Conservation (phyloP, 2,797 vertebrate genomes). For the Sarcophilus harrisii region DNA sequence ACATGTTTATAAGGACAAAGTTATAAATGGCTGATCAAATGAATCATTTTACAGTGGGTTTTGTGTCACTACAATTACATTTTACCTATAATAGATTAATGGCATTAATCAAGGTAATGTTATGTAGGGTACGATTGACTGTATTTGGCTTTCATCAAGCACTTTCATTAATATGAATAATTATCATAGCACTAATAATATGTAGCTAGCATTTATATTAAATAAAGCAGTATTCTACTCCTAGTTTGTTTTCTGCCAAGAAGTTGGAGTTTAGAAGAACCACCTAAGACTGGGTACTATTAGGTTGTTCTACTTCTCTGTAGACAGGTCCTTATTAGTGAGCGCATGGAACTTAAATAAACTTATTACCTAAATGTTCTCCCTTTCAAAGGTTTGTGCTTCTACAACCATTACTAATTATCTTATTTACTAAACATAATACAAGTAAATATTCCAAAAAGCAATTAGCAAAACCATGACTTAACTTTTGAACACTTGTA, state of each 20-base stretch:
- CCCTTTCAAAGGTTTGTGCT: background rate
- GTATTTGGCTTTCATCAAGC: background rate
- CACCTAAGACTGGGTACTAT: background rate
- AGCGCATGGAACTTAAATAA: background rate
- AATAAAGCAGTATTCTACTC: background rate
- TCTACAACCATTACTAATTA: background rate
- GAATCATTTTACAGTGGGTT: background rate
- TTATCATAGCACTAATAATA: background rate
- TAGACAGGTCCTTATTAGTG: background rate
- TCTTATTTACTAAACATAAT: background rate
- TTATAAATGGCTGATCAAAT: background rate
- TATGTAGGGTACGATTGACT: background rate
- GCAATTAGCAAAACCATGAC: background rate
- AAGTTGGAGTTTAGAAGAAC: background rate
- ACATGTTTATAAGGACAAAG: background rate
- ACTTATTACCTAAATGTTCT: background rate
- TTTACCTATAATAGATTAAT: background rate
- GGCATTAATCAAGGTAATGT: background rate
- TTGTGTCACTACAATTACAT: background rate
- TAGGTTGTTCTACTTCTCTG: background rate
- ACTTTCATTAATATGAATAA: background rate
- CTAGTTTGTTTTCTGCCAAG: background rate
- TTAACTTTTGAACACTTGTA: background rate
- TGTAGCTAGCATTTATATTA: background rate
- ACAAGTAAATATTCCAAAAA: background rate